phyloP scores from a whole-genome alignment of 1,140 invertebrate genomes.

The Apolygus lucorum region DNA sequence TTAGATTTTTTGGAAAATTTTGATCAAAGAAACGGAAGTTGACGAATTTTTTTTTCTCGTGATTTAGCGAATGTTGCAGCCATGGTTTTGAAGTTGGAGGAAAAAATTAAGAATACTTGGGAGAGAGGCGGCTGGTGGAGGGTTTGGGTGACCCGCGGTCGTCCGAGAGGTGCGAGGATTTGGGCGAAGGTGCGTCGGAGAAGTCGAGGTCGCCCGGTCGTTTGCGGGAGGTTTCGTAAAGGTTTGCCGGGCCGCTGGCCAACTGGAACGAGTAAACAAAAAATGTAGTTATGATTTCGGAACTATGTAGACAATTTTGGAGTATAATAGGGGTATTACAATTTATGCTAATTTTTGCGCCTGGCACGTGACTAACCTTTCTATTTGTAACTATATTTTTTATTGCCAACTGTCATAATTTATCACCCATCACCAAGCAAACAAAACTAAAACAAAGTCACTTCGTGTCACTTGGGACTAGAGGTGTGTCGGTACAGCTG shows the following conservation, averaged over 20 bases:
- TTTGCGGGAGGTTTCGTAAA: constrained; percentile 3
- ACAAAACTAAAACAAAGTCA: too few relatives aligned
- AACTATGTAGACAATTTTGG: background rate
- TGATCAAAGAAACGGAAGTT: background rate
- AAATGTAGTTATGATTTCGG: background rate
- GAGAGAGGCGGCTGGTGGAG: constrained; percentile 15
- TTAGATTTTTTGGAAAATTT: background rate
- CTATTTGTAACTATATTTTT: too few relatives aligned
- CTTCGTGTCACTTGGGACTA: too few relatives aligned
- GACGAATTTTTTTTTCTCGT: too few relatives aligned
- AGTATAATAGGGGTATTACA: background rate
- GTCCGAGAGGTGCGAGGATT: constrained; percentile 1
- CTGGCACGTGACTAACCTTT: too few relatives aligned
- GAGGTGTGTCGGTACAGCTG: too few relatives aligned
- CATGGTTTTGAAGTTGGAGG: background rate
- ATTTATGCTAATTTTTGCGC: background rate
- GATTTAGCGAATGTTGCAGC: background rate
- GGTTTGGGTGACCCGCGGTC: constrained; percentile 7
- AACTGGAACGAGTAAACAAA: background rate
- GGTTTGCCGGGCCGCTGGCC: background rate
- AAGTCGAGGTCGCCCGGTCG: constrained; percentile 8
- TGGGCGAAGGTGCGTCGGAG: background rate
- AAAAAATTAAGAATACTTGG: constrained; percentile 8
- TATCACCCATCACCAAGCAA: too few relatives aligned
- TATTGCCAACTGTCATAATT: too few relatives aligned